Percentiles rank a stretch among this genome's conserved stretches.
Conservation (phyloP, 2,888 invertebrate species). For the Autographa pulchrina region DNA sequence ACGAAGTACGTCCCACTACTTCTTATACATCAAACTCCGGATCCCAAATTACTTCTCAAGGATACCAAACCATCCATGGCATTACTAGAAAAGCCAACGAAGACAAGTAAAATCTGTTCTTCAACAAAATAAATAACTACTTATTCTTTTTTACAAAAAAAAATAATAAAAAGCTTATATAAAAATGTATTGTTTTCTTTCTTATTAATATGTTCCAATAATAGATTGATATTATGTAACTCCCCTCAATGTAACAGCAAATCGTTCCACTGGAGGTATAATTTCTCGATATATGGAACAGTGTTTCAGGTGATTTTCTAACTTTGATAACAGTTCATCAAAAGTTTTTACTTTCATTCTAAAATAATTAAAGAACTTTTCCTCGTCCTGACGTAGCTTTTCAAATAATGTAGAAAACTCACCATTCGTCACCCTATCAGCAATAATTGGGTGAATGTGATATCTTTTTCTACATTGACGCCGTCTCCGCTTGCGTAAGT, state of each 20-base stretch:
- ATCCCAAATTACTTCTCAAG: slow-evolving; percentile 46
- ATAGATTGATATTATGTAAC: slow-evolving; percentile 49
- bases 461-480: slow-evolving; percentile 42
- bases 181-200: slow-evolving; percentile 44
- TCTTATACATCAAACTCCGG: slow-evolving; percentile 46
- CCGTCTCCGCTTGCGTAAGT: slow-evolving; percentile 39
- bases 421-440: slow-evolving; percentile 22
- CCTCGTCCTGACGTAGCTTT: slow-evolving; percentile 45
- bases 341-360: slow-evolving; percentile 47
- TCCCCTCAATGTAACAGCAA: slow-evolving; percentile 47
- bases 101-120: slow-evolving; percentile 50
- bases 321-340: slow-evolving; percentile 37
- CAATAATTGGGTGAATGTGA: slow-evolving; percentile 42
- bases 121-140: slow-evolving; percentile 45
- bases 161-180: slow-evolving; percentile 37
- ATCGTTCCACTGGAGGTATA: slow-evolving; percentile 46
- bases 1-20: slow-evolving; percentile 47
- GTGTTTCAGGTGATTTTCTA: slow-evolving; percentile 48
- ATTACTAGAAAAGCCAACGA: slow-evolving; percentile 49
- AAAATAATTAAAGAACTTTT: slow-evolving; percentile 48
- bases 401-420: slow-evolving; percentile 16
- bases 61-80: slow-evolving; percentile 49
- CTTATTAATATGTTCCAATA: slow-evolving; percentile 50
- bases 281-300: slow-evolving; percentile 45
- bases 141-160: slow-evolving; percentile 41